These are phyloP conservation scores for Montipora sp. DNA, from an alignment of 64 coral and sea anemone genomes.

Conservation along the genomic window DNA sequence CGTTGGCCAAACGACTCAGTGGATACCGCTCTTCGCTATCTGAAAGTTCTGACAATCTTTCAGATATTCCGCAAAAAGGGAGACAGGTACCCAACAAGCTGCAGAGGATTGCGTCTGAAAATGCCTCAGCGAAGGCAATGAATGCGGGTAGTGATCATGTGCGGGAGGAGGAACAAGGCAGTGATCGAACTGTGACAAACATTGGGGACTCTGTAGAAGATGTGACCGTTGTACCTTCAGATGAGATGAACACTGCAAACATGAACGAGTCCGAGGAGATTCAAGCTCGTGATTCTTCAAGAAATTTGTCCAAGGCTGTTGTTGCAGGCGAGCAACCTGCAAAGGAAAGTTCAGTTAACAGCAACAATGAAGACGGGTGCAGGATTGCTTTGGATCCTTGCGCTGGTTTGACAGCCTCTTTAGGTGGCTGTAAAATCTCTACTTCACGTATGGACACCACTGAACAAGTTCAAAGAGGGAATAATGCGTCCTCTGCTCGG, in stretches of 20 bases:
- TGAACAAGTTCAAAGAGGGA: not conserved
- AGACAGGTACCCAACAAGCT: not conserved
- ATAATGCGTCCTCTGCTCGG: not conserved
- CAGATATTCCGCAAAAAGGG: not conserved
- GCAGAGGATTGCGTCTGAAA: not conserved
- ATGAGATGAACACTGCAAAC: not conserved
- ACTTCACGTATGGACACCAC: not conserved
- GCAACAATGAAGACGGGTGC: not conserved
- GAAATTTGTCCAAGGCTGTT: not conserved
- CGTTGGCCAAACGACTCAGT: conserved; percentile 17
- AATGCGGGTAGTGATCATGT: not conserved
- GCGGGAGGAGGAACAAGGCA: not conserved
- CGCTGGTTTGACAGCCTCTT: not conserved
- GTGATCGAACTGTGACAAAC: not conserved
- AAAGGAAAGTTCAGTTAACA: not conserved
- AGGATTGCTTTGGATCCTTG: not conserved
- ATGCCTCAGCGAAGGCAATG: not conserved
- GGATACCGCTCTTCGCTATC: conserved; percentile 44
- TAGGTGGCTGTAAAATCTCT: not conserved
- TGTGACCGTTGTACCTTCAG: not conserved
- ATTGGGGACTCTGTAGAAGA: not conserved
- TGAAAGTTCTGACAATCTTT: conserved; percentile 26
- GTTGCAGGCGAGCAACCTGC: not conserved
- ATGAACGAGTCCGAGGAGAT: not conserved
- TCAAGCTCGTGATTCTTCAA: not conserved